Conservation (phyloP, 2,888 invertebrate species). For the Ceraclea dissimilis region DNA sequence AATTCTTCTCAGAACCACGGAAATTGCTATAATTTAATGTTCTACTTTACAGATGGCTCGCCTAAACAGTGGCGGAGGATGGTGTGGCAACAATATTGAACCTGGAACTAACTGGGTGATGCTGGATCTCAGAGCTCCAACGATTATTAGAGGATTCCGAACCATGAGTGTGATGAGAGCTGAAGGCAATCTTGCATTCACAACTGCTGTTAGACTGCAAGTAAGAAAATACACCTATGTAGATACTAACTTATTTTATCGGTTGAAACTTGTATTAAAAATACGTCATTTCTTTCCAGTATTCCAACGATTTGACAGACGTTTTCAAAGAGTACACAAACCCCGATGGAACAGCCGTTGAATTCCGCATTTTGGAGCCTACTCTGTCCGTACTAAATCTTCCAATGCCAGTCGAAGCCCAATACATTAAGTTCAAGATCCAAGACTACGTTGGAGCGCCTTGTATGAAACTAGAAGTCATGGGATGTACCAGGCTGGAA, state of each 20-base stretch:
- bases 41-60: constrained; percentile 62
- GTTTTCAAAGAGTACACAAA: constrained; percentile 86
- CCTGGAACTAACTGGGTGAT: constrained; percentile 85
- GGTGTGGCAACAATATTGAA: constrained; percentile 84
- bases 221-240: constrained; percentile 13
- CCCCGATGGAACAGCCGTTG: constrained; percentile 87
- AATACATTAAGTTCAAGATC: constrained; percentile 78
- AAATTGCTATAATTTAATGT: background rate
- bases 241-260: too few relatives aligned
- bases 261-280: too few relatives aligned
- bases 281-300: constrained; percentile 41
- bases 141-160: constrained; percentile 82
- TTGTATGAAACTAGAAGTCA: constrained; percentile 81
- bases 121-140: constrained; percentile 81
- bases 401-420: constrained; percentile 86
- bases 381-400: constrained; percentile 85
- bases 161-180: constrained; percentile 80
- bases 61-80: constrained; percentile 74
- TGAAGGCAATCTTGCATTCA: constrained; percentile 80
- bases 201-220: constrained; percentile 77
- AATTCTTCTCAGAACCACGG: background rate
- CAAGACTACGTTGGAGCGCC: constrained; percentile 84
- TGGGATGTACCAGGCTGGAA: constrained; percentile 87
- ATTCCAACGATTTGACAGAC: constrained; percentile 83
- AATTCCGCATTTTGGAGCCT: constrained; percentile 83